Percentiles rank a stretch among this genome's conserved stretches.
Conservation (phyloP, 2,888 invertebrate genomes). For the Amphimallon solstitiale region DNA sequence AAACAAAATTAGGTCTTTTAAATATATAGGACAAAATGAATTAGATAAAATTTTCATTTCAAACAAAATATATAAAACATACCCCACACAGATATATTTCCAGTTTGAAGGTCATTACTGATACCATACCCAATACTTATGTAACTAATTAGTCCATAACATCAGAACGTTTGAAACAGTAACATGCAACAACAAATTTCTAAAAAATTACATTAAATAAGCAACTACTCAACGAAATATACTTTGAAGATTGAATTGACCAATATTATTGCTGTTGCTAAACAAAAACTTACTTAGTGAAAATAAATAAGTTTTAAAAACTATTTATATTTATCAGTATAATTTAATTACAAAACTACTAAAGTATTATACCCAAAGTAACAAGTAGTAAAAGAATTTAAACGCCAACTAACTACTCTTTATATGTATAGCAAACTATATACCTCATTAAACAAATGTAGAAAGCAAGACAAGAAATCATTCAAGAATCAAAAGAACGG, state of each 20-base stretch:
- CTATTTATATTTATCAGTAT: neutral
- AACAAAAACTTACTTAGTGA: neutral
- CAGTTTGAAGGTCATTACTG: too few relatives aligned
- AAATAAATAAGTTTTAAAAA: neutral
- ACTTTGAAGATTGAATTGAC: neutral
- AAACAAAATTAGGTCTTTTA: slow-evolving; percentile 44
- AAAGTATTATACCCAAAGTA: too few relatives aligned
- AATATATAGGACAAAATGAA: neutral
- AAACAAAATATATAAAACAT: too few relatives aligned
- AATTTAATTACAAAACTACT: too few relatives aligned
- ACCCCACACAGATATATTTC: too few relatives aligned
- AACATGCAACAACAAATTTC: neutral
- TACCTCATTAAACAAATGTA: too few relatives aligned
- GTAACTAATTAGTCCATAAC: neutral
- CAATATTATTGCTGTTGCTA: neutral
- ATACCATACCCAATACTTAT: too few relatives aligned
- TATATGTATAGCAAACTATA: too few relatives aligned
- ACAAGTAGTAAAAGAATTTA: too few relatives aligned
- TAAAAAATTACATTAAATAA: neutral
- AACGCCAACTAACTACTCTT: too few relatives aligned
- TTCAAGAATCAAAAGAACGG: too few relatives aligned
- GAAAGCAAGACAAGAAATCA: too few relatives aligned
- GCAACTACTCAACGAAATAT: neutral
- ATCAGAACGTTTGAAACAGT: neutral
- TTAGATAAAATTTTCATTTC: neutral